Base-by-base conservation (phyloP, 2,113 vertebrate genomes). In the Sprattus sprattus region DNA sequence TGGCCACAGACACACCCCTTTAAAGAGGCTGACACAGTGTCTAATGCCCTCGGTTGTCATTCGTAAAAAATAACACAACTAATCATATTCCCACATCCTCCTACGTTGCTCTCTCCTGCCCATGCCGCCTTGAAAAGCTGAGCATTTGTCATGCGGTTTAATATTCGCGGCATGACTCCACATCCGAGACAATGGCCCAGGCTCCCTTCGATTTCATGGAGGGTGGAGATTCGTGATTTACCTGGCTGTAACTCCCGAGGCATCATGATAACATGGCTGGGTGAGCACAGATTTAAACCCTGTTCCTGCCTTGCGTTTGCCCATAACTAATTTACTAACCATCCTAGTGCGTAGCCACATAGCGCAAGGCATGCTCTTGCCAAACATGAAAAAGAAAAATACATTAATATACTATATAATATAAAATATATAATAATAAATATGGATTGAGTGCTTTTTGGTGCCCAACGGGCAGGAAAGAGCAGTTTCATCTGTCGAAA, bases 141-240 rank as follows among this genome's bases (percentile, higher is more conserved):
- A 39, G 71, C 71, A 78, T 78, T 78, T 39, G 71, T 32, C 28
- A 78, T 28, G 71, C 71, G 28, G 28, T 32, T 78, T 78, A 39
- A 78, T 78, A 39, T 39, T 32, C 71, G 25, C 71, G 3, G 71
- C 25, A 18, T 78, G 71, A 39, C 28, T 78, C 28, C 71, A 78
- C 44, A 39, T 39, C 71, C 13, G 71, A 78, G 71, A 78, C 28
- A 78, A 78, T 78, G 71, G 71, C 13, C 71, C 71, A 13, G 71
- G 13, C 71, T 28, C 32, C 28, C 15, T 1, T 2, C 11, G 71
- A 32, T 32, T 78, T 78, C 71, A 78, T 78, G 71, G 71, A 78
- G 71, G 71, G 32, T 78, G 71, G 71, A 78, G 71, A 32, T 78
- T 78, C 13, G 10, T 78, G 71, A 78, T 78, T 78, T 78, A 78